Evolutionary conservation across 2,888 invertebrate species (phyloP), one percentile per base, ranked within the genome.

Genomic region (Epistrophella euchroma): DNA sequence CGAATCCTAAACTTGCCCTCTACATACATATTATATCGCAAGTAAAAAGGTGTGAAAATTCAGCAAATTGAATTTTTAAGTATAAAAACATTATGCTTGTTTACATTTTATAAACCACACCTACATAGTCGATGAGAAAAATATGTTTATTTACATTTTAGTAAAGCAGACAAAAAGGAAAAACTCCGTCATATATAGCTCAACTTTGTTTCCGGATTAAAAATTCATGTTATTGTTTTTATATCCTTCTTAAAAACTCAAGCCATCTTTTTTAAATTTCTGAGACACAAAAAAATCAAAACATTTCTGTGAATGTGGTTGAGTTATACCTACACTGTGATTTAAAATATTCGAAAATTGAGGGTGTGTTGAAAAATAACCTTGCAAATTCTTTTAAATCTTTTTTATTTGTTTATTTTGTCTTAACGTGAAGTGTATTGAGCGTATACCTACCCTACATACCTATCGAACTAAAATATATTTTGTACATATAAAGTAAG

Each of bases 161-260:
- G 19, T 35, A 35, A 32, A 9, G 7, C 32, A 32, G 32, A 9
- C 32, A 32, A 9, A 0, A 9, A 9, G 35, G 0, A 19, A 11
- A 58, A 58, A 56, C 17, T 4, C 56, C 35, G 2, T 32, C 28
- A 32, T 3, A 32, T 17, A 25, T 2, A 2, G 7, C 17, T 10
- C 4, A 56, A 56, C 56, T 35, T 58, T 58, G 58, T 58, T 37
- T 19, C 56, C 15, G 35, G 37, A 58, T 35, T 58, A 58, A 58
- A 58, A 58, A 35, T 58, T 37, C 13, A 58, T 37, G 37, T 58
- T 58, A 19, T 58, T 58, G 35, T 58, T 58, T 58, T 37, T 35
- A 9, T 37, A 37, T 37, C 6, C 10, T 15, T 15, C 0, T 22
- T 4, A n/a, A 9, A 37, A 58, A 17, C 22, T 17, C 37, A 58